phyloP scores from a whole-genome alignment of 2,113 vertebrate species.

The Ammodytes marinus region DNA sequence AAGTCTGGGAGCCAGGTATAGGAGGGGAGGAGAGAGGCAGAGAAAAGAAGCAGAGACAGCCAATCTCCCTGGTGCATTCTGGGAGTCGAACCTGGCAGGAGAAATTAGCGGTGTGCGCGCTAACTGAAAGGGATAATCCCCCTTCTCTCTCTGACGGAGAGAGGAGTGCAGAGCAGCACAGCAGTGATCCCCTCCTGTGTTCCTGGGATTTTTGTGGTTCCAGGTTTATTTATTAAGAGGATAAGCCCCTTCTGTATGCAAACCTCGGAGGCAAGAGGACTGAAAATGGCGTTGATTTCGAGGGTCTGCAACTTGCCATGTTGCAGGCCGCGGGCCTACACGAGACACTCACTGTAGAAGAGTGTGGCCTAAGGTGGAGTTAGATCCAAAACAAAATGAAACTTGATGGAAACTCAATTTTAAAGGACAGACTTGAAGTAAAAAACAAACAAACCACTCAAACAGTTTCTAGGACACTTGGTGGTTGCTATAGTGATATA shows the following conservation, averaged over 20 bases:
- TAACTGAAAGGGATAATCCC: slow-evolving; percentile 81
- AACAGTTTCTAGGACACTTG: not conserved
- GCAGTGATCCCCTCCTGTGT: slow-evolving; percentile 71
- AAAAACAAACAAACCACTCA: not conserved
- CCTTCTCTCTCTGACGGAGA: slow-evolving; percentile 71
- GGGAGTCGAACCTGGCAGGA: slow-evolving; percentile 81
- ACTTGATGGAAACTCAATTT: not conserved
- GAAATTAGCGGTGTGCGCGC: slow-evolving; percentile 69
- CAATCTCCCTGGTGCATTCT: slow-evolving; percentile 80
- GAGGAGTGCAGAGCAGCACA: slow-evolving; percentile 23
- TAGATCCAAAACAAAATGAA: not conserved
- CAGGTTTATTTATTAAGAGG: slow-evolving; percentile 80
- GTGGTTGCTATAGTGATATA: not conserved
- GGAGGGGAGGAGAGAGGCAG: slow-evolving; percentile 33
- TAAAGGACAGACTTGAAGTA: not conserved
- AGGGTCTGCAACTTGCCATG: slow-evolving; percentile 7
- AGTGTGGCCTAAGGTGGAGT: slow-evolving; percentile 28
- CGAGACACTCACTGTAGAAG: not conserved
- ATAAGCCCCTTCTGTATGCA: slow-evolving; percentile 69
- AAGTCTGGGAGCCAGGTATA: slow-evolving; percentile 59
- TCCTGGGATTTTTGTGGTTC: slow-evolving; percentile 66
- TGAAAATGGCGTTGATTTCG: slow-evolving; percentile 8
- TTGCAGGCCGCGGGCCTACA: slow-evolving; percentile 48
- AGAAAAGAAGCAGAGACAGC: slow-evolving; percentile 63
- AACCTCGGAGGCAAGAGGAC: slow-evolving; percentile 47